Evolutionary conservation across 2,797 vertebrate species (phyloP).

Genomic region (Jordanella pulchra): DNA sequence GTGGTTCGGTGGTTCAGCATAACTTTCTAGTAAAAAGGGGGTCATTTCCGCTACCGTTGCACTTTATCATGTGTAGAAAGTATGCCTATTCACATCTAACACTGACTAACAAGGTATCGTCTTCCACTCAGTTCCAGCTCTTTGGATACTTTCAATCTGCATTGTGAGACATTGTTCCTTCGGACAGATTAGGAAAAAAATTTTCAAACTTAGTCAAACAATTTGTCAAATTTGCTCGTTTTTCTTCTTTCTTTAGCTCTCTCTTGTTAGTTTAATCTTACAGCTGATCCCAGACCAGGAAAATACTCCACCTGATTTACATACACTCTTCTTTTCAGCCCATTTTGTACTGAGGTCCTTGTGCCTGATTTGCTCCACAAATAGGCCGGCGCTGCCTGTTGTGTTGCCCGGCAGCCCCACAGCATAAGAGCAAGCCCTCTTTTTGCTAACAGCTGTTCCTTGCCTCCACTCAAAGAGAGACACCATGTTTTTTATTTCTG

Average conservation of each 20-base stretch:
- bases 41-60: not conserved
- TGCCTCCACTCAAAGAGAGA: conserved; percentile 56
- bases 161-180: not conserved
- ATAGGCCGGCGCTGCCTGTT: conserved; percentile 44
- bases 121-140: not conserved
- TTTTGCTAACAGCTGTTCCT: conserved; percentile 70
- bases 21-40: not conserved
- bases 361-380: conserved; percentile 33
- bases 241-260: conserved; percentile 14
- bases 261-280: conserved; percentile 44
- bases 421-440: conserved; percentile 50
- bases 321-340: conserved; percentile 32
- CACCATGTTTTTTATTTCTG: conserved; percentile 54
- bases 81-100: not conserved
- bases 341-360: conserved; percentile 42
- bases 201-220: not conserved
- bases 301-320: conserved; percentile 13
- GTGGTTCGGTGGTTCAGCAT: no score
- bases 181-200: not conserved
- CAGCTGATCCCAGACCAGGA: conserved; percentile 36
- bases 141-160: not conserved
- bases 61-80: not conserved
- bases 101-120: not conserved
- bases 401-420: conserved; percentile 58
- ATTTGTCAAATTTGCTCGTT: not conserved